Percentiles rank a stretch among this genome's conserved stretches.
These are phyloP conservation scores for Drosophila picticornis DNA, from an alignment of 2,888 invertebrate species.

Conservation along the genomic window DNA sequence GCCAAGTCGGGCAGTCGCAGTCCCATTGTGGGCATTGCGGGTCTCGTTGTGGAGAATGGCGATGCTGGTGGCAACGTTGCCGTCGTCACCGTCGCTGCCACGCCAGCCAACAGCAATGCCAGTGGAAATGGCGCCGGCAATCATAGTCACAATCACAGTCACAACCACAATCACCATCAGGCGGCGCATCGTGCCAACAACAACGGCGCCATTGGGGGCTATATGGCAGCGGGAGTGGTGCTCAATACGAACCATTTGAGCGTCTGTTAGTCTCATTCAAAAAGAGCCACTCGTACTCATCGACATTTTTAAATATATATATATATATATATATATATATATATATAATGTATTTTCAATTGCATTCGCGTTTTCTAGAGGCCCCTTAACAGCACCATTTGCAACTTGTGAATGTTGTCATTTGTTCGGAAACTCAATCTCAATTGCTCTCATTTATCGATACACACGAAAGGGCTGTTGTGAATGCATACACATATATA, in stretches of 20 bases:
- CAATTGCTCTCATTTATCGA: conserved; percentile 18
- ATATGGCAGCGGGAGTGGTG: conserved; percentile 84
- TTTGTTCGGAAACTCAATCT: conserved; percentile 1
- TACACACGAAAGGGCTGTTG: background rate
- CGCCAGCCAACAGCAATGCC: conserved; percentile 42
- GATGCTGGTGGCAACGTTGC: conserved; percentile 23
- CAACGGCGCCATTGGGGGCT: conserved; percentile 77
- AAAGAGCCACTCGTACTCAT: conserved; percentile 18
- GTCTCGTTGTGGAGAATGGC: conserved; percentile 58
- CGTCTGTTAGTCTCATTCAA: conserved; percentile 80
- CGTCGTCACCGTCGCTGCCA: conserved; percentile 30
- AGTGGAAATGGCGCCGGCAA: conserved; percentile 17
- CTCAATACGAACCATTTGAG: conserved; percentile 84
- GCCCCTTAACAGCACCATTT: conserved; percentile 5
- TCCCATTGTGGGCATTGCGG: conserved; percentile 56
- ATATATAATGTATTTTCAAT: conserved; percentile 25
- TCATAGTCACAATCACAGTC: conserved; percentile 34
- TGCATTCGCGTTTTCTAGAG: conserved; percentile 4
- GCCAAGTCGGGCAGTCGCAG: conserved; percentile 63
- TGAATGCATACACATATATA: background rate
- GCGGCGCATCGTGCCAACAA: conserved; percentile 60
- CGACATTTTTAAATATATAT: background rate
- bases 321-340: background rate
- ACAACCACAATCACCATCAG: conserved; percentile 44
- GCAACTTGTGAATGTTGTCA: conserved; percentile 19